These are phyloP conservation scores for Tolmerus cingulatus DNA, from an alignment of 2,888 invertebrate species.

Conservation along the genomic window DNA sequence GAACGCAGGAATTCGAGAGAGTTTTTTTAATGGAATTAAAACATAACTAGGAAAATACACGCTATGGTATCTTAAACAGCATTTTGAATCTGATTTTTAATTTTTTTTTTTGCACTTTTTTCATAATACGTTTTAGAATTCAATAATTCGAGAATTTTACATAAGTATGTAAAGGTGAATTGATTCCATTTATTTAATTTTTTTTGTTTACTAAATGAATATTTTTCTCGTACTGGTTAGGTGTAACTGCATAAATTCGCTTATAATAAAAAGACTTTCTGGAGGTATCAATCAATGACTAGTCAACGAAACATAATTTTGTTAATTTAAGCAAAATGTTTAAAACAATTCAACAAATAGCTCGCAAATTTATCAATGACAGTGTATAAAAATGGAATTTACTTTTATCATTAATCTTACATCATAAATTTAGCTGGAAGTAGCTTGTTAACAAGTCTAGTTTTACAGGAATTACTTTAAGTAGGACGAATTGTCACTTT, in stretches of 20 bases:
- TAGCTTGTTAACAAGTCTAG: constrained; percentile 14
- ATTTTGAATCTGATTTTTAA: constrained; percentile 32
- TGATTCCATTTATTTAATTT: not conserved
- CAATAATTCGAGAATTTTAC: constrained; percentile 29
- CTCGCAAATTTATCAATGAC: not conserved
- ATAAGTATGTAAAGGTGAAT: constrained; percentile 1
- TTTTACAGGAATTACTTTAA: constrained; percentile 22
- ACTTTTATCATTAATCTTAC: not conserved
- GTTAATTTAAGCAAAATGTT: not conserved
- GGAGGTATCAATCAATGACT: not conserved
- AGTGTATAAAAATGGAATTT: constrained; percentile 2
- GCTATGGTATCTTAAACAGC: constrained; percentile 31
- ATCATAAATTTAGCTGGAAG: not conserved
- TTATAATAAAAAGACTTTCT: not conserved
- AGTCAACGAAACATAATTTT: not conserved
- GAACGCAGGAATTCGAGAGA: constrained; percentile 11
- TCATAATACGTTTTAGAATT: constrained; percentile 7
- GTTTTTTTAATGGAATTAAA: constrained; percentile 16
- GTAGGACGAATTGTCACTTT: constrained; percentile 18
- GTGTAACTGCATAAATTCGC: not conserved
- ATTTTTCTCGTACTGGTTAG: constrained; percentile 37
- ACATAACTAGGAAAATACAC: not conserved
- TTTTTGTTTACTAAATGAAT: constrained; percentile 37
- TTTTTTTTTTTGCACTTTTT: constrained; percentile 20
- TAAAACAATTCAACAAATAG: not conserved